Evolutionary conservation across 1,140 invertebrate genomes (phyloP), one percentile per base, ranked within the genome.

Genomic region (Solen grandis): DNA sequence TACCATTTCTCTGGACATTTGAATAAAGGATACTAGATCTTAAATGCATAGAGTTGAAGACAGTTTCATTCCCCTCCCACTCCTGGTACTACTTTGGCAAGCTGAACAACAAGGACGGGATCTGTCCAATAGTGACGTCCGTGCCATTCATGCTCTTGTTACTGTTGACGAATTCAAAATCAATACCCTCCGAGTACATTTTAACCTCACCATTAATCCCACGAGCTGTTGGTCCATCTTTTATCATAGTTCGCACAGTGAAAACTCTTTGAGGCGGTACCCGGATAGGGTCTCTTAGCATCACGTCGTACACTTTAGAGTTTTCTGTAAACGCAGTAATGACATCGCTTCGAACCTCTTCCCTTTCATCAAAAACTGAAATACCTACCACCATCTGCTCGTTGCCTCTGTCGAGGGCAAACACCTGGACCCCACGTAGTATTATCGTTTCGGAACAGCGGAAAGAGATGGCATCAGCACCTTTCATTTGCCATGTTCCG

Each of bases 71-170:
- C n/a, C n/a, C n/a, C n/a, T n/a, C 41, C 8, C 41, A 46, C 41
- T 8, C 41, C 41, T 8, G 8, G 19, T 10, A 36, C 33, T 38
- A 46, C n/a, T 16, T 25, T 10, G 27, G 33, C 25, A 73, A 55
- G 10, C 55, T 76, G 59, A 68, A 76, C 55, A 83, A 38, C 10
- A 73, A 41, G 5, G 38, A 25, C 27, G 68, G 85, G 5, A 76
- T 59, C 19, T 80, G 66, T 10, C 70, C 62, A 5, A 73, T 57
- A 46, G 25, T 62, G 19, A 85, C 50, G 22, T 60, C 69, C 22
- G 68, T 69, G 16, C 52, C 63, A 46, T 75, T 66, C 31, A 65
- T 50, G 36, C 65, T 68, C 16, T 41, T 41, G 38, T 60, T 46
- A 35, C 55, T 70, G 36, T 70, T 66, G 0, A 52, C 29, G 41